Percentiles rank a stretch among this genome's conserved stretches.
phyloP scores from a whole-genome alignment of 30 jellyfish, hydroid and myxozoan genomes.

The Haliclystus octoradiatus region DNA sequence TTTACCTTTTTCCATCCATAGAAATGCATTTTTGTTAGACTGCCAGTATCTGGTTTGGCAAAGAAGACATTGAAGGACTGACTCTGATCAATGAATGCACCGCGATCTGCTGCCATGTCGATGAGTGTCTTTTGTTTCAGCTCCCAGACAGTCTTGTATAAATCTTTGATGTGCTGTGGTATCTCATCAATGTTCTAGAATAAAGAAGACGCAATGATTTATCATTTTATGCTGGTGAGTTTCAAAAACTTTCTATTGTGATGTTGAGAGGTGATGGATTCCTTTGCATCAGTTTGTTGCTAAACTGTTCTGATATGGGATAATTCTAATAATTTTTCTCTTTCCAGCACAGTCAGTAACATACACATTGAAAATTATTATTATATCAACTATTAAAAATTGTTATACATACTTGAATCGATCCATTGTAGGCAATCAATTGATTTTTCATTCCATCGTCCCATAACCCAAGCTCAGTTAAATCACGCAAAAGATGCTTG shows the following conservation, averaged over 20 bases:
- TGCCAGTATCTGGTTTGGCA: constrained; percentile 92
- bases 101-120: constrained; percentile 98
- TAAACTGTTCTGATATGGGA: too few species aligned
- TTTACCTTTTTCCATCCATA: constrained; percentile 98
- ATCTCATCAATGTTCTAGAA: constrained; percentile 73
- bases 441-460: constrained; percentile 89
- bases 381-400: too few species aligned
- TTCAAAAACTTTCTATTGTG: too few species aligned
- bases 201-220: not conserved
- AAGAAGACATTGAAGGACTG: constrained; percentile 95
- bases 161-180: constrained; percentile 65
- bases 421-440: constrained; percentile 94
- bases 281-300: too few species aligned
- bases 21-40: constrained; percentile 89
- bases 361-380: too few species aligned
- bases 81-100: constrained; percentile 98
- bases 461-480: constrained; percentile 85
- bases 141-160: constrained; percentile 99
- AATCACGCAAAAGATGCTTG: constrained; percentile 81
- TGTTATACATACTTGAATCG: constrained; percentile 75
- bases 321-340: too few species aligned
- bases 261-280: too few species aligned
- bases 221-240: not conserved
- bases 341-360: too few species aligned
- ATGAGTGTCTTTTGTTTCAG: constrained; percentile 72